Conservation (phyloP, 2,797 vertebrate genomes). For the Pseudochirops cupreus region DNA sequence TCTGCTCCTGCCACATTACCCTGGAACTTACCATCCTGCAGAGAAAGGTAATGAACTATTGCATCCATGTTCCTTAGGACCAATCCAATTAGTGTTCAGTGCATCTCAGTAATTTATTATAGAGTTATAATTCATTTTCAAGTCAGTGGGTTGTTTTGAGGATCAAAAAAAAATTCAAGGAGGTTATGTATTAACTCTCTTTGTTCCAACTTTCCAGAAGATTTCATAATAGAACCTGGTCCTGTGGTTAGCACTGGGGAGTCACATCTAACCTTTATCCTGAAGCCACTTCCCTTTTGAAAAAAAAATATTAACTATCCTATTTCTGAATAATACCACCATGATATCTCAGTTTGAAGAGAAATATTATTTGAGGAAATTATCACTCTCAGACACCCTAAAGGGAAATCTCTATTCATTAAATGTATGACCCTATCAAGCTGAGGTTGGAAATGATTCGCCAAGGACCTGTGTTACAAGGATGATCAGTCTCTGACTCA, state of each 20-base stretch:
- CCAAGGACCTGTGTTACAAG: not conserved
- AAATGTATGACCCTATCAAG: constrained; percentile 10
- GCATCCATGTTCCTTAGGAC: not conserved
- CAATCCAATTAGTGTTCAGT: not conserved
- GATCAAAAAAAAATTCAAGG: not conserved
- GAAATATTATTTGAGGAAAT: not conserved
- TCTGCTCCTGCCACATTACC: not conserved
- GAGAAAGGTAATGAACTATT: not conserved
- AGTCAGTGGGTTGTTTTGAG: not conserved
- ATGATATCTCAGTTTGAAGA: constrained; percentile 27
- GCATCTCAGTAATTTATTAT: not conserved
- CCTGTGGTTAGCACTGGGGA: not conserved
- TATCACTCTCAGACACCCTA: not conserved
- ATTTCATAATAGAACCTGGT: constrained; percentile 9
- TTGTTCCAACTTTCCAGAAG: not conserved
- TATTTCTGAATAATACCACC: not conserved
- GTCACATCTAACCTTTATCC: not conserved
- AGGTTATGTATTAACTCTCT: not conserved
- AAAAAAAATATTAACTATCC: constrained; percentile 26
- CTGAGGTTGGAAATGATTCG: not conserved
- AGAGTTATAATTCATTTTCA: constrained; percentile 36
- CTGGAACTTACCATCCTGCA: not conserved
- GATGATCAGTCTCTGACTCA: not conserved
- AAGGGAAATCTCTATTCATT: not conserved
- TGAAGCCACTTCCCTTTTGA: not conserved